Conservation (phyloP, 1,140 invertebrate genomes). For the Drosophila micromelanica region DNA sequence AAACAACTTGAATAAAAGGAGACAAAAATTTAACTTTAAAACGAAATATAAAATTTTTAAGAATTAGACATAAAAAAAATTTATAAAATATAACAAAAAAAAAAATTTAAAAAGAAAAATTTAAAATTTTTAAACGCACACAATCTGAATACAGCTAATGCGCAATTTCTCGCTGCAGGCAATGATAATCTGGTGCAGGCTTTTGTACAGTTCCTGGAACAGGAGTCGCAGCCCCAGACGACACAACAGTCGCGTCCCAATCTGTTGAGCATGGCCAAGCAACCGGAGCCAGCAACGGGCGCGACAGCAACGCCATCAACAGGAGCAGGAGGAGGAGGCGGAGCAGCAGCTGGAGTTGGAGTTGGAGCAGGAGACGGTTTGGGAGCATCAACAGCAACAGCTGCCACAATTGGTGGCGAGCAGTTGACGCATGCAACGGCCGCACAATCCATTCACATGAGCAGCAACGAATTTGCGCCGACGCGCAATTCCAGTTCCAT, state of each 20-base stretch:
- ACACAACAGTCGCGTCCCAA: slow-evolving; percentile 87
- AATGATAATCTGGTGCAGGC: slow-evolving; percentile 89
- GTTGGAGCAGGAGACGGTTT: neutral
- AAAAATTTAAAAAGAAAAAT: too few species aligned
- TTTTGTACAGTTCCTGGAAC: slow-evolving; percentile 95
- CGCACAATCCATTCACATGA: slow-evolving; percentile 85
- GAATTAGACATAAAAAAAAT: too few species aligned
- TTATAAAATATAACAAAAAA: too few species aligned
- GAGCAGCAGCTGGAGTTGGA: neutral
- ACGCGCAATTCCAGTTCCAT: slow-evolving; percentile 89
- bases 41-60: too few species aligned
- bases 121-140: too few species aligned
- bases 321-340: neutral
- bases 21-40: too few species aligned
- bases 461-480: slow-evolving; percentile 87
- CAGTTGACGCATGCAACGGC: slow-evolving; percentile 51
- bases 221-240: slow-evolving; percentile 90
- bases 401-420: slow-evolving; percentile 41
- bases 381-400: neutral
- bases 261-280: slow-evolving; percentile 57
- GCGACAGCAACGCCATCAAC: neutral
- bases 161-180: slow-evolving; percentile 15
- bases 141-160: neutral
- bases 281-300: slow-evolving; percentile 34
- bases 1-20: too few species aligned